phyloP scores from a whole-genome alignment of 2,113 vertebrate species.

The Dolichotis patagonum region DNA sequence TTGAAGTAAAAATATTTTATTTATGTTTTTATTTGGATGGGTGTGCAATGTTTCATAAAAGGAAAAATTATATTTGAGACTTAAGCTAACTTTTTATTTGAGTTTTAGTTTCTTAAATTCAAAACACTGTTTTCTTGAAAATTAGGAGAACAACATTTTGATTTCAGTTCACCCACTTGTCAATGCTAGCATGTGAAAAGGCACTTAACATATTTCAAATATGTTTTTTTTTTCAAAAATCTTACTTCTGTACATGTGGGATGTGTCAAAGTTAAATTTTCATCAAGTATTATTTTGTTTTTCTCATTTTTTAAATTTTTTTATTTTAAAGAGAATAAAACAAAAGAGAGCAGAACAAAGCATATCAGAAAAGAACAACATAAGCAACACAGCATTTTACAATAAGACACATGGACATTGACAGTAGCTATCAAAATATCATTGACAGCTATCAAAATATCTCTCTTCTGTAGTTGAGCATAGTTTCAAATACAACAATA shows the following conservation, averaged over 20 bases:
- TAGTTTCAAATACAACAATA: too few relatives aligned
- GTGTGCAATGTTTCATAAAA: neutral
- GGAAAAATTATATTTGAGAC: neutral
- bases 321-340: too few relatives aligned
- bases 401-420: too few relatives aligned
- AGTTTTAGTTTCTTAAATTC: neutral
- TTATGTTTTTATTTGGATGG: neutral
- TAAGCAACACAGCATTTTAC: too few relatives aligned
- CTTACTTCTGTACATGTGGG: neutral
- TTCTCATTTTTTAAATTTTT: too few relatives aligned
- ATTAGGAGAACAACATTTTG: neutral
- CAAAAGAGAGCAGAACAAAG: too few relatives aligned
- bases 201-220: neutral
- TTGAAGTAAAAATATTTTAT: neutral
- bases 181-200: neutral
- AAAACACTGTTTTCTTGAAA: neutral
- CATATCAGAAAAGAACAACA: too few relatives aligned
- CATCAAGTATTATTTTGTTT: too few relatives aligned
- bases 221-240: neutral
- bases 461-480: too few relatives aligned
- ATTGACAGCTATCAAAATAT: too few relatives aligned
- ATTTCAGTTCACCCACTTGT: neutral
- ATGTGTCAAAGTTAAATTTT: neutral
- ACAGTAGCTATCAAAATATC: too few relatives aligned
- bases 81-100: neutral